Percentiles rank a stretch among this genome's conserved stretches.
Evolutionary conservation across 2,113 vertebrate species (phyloP).

Genomic region (Passer domesticus): DNA sequence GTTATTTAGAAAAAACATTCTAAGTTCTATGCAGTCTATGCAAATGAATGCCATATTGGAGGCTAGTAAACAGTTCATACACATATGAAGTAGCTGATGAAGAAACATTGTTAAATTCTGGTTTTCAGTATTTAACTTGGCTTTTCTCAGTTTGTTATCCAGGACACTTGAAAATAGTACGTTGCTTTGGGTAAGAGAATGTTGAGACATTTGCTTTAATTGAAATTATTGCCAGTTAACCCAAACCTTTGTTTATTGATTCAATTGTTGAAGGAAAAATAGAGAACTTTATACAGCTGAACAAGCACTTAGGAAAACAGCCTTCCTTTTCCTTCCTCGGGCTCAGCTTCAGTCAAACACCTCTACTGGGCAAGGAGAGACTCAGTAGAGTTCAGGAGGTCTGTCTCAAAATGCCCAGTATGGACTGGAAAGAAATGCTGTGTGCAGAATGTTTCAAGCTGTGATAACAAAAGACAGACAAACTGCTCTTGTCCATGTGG

Average conservation of each 20-base stretch:
- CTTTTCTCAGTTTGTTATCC: not conserved
- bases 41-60: not conserved
- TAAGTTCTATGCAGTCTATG: not conserved
- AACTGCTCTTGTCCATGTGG: not conserved
- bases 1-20: not conserved
- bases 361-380: not conserved
- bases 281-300: not conserved
- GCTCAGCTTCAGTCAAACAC: not conserved
- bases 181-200: not conserved
- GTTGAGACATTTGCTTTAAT: not conserved
- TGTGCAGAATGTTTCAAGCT: not conserved
- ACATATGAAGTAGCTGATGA: not conserved
- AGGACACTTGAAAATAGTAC: not conserved
- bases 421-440: not conserved
- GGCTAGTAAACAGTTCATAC: not conserved
- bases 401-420: not conserved
- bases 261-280: not conserved
- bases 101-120: not conserved
- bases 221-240: not conserved
- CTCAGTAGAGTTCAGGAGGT: not conserved
- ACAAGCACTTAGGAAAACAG: not conserved
- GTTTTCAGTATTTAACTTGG: not conserved
- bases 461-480: not conserved
- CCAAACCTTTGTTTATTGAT: not conserved
- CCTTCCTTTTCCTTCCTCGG: not conserved